Percentiles rank a stretch among this genome's conserved stretches.
Evolutionary conservation across 2,113 vertebrate species (phyloP).

Genomic region (Semicossyphus pulcher): DNA sequence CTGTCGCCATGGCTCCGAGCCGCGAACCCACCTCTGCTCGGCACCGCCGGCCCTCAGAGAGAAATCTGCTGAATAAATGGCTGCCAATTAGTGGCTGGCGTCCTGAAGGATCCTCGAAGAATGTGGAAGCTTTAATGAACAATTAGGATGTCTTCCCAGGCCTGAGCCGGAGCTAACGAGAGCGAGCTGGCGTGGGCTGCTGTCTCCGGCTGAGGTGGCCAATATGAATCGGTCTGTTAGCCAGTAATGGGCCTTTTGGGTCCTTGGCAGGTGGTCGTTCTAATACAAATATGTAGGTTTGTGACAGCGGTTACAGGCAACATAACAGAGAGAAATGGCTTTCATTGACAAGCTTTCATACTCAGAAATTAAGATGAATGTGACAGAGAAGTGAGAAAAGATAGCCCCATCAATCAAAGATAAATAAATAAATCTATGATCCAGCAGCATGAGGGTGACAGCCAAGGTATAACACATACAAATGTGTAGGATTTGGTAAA

Average conservation of each 20-base stretch:
- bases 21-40: slow-evolving; percentile 51
- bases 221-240: slow-evolving; percentile 51
- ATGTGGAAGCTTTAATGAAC: slow-evolving; percentile 73
- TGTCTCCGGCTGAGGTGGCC: slow-evolving; percentile 43
- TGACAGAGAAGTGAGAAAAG: slow-evolving; percentile 9
- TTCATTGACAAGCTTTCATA: slow-evolving; percentile 41
- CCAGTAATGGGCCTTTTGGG: slow-evolving; percentile 47
- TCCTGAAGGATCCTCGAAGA: slow-evolving; percentile 73
- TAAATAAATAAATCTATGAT: slow-evolving; percentile 22
- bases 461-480: neutral
- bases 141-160: slow-evolving; percentile 69
- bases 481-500: neutral
- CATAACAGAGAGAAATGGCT: slow-evolving; percentile 60
- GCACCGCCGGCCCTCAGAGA: slow-evolving; percentile 40
- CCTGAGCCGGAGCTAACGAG: slow-evolving; percentile 55
- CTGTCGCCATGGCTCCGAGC: slow-evolving; percentile 74
- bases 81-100: slow-evolving; percentile 71
- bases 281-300: slow-evolving; percentile 47
- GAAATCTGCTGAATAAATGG: slow-evolving; percentile 72
- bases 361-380: slow-evolving; percentile 62
- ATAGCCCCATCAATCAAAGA: slow-evolving; percentile 19
- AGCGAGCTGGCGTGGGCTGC: slow-evolving; percentile 39
- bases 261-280: slow-evolving; percentile 50
- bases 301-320: slow-evolving; percentile 49
- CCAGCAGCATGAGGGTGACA: slow-evolving; percentile 7